Evolutionary conservation across 1,140 invertebrate genomes (phyloP), one percentile per base, ranked within the genome.

Genomic region (Acyrthosiphon pisum): DNA sequence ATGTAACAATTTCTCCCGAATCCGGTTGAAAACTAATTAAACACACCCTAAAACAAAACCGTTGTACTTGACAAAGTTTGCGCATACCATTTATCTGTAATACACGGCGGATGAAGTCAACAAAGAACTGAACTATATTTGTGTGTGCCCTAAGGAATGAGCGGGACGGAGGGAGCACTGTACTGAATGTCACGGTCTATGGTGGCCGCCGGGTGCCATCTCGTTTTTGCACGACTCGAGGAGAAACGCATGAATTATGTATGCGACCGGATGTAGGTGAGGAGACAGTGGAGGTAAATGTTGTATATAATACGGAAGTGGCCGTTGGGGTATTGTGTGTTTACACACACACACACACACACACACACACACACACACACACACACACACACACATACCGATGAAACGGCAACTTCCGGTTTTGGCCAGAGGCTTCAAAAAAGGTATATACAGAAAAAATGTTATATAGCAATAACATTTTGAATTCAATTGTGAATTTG

Each of bases 211-310:
- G 89, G 89, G 89, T 90, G 56, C 26, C 37, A 41, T 68, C 37
- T 35, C 68, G 90, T 91, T 91, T 91, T 91, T 81, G 44, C 90
- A 76, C 41, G 68, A 48, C 68, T 76, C 68, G 60, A 76, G n/a
- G 90, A 81, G 90, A 76, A 91, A 83, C 68, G 44, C 90, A 81
- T 91, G 90, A 91, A 91, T 91, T 91, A 81, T 91, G 90, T 91
- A 91, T 81, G 68, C 44, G 26, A 41, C 89, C 37, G 88, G 48
- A 44, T 90, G n/a, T 90, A 26, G 56, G 37, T 30, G 89, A 41
- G 37, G 89, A 60, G 37, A 44, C 56, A 60, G 56, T 68, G 48
- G 48, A 68, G 56, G 50, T 26, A 60, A 90, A 68, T 56, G 41
- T 90, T 20, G 37, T 68, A 37, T 68, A 90, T 68, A 90, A 90